These are phyloP conservation scores for Polymixis lichenea DNA, from an alignment of 2,888 invertebrate genomes.

Conservation along the genomic window DNA sequence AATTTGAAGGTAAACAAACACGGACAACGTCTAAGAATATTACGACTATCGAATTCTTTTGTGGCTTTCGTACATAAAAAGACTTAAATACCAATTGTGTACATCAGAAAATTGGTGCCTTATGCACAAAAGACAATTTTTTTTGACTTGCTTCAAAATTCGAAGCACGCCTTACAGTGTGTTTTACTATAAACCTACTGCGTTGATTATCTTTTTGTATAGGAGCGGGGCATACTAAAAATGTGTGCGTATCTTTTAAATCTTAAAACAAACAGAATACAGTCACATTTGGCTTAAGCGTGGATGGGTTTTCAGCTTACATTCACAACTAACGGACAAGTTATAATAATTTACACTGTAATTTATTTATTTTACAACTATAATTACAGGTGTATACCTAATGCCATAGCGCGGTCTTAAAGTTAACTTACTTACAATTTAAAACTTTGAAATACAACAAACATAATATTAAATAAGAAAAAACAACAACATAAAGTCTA, in stretches of 20 bases:
- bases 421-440: no score
- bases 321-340: no score
- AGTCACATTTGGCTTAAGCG: no score
- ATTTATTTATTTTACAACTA: no score
- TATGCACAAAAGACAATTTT: not conserved
- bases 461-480: no score
- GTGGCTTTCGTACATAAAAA: not conserved
- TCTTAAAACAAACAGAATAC: no score
- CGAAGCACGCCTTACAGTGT: not conserved
- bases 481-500: no score
- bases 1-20: constrained; percentile 12
- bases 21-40: not conserved
- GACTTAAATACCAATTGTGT: not conserved
- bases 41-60: not conserved
- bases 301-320: no score
- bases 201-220: not conserved
- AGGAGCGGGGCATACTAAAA: not conserved
- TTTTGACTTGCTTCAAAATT: not conserved
- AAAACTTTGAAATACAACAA: no score
- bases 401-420: no score
- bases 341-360: no score
- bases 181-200: constrained; percentile 1
- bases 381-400: no score
- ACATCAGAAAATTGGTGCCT: not conserved
- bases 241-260: not conserved